Percentiles rank a stretch among this genome's conserved stretches.
These are phyloP conservation scores for Leucopsar rothschildi DNA, from an alignment of 2,113 vertebrate species.

Conservation along the genomic window DNA sequence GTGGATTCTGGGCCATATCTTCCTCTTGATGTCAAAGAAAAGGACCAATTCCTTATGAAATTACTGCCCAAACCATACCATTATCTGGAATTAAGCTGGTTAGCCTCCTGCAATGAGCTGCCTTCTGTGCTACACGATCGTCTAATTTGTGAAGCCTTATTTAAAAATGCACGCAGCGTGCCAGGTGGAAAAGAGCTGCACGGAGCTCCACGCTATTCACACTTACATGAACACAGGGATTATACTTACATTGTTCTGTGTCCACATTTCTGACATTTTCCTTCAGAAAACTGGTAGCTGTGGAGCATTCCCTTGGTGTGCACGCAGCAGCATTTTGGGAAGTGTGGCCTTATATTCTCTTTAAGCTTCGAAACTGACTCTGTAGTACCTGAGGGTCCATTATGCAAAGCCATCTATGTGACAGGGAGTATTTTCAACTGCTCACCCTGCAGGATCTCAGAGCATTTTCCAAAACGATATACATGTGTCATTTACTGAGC, in stretches of 20 bases:
- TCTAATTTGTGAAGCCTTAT: neutral
- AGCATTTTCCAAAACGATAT: neutral
- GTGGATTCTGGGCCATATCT: neutral
- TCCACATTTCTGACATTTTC: neutral
- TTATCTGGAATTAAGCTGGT: neutral
- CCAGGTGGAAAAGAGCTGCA: neutral
- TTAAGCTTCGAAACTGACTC: neutral
- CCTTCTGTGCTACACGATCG: neutral
- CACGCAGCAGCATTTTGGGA: neutral
- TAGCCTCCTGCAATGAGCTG: neutral
- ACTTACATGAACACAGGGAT: neutral
- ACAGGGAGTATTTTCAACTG: neutral
- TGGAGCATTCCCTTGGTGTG: neutral
- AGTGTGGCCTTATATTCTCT: neutral
- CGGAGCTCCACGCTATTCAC: rapidly evolving
- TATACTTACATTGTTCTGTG: neutral
- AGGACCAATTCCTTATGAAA: neutral
- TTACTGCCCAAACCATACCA: neutral
- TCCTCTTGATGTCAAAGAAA: neutral
- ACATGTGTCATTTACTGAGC: neutral
- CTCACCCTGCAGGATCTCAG: neutral
- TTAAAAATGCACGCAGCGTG: neutral
- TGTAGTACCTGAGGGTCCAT: neutral
- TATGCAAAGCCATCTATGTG: neutral
- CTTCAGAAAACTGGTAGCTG: neutral